Evolutionary conservation across 2,113 vertebrate species (phyloP), one percentile per base, ranked within the genome.

Genomic region (Nicator chloris): DNA sequence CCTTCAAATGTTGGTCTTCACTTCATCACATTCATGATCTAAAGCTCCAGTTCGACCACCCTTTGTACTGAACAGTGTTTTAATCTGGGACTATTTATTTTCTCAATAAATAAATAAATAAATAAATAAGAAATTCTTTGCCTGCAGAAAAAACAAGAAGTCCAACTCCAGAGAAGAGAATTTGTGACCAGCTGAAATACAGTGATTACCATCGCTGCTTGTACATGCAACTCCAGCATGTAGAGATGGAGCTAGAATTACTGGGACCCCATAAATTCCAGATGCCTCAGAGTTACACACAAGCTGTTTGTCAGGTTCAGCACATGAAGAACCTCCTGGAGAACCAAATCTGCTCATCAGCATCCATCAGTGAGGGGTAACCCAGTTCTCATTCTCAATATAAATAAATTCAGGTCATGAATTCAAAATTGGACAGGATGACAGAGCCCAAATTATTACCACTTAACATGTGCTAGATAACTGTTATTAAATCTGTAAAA

Each of bases 301-400:
- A 92, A 92, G 98, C 99, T 33, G 95, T 99, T 94, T 82, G 72
- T 45, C 98, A 99, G 90, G 98, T 99, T 56, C 98, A 98, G 60
- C 97, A 97, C 66, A 98, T 99, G 98, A 99, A 99, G 78, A 95
- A 91, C 53, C 93, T 98, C 53, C 97, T 99, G 68, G 97, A 98
- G 86, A 95, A 79, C 35, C 93, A 73, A 49, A 90, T 97, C 27
- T 96, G 93, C 39, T 93, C 97, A 13, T 94, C 94, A 40, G 82
- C 45, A 4, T 94, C 98, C 35, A 82, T 21, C 51, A 93, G 21
- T 42, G 88, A 82, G 92, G 98, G 98, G 98, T 98, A 97, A 96
- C 20, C 42, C 24, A n/a, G 31, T 71, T 66, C 56, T 86, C 4
- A 0, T 69, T 56, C 53, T 79, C 76, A 73, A 27, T 27, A 23